phyloP scores from a whole-genome alignment of 2,888 invertebrate genomes.

The Clivina fossor region DNA sequence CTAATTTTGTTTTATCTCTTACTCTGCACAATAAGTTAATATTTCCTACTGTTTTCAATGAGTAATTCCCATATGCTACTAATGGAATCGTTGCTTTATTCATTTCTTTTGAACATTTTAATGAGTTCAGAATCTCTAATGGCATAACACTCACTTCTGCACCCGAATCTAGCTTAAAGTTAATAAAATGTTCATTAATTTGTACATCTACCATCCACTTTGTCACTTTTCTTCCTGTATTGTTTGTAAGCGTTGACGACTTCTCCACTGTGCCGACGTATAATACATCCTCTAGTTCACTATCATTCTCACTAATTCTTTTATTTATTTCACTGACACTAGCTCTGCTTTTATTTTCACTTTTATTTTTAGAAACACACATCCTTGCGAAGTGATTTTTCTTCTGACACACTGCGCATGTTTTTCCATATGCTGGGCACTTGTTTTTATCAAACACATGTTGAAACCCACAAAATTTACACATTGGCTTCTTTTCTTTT shows the following conservation, averaged over 20 bases:
- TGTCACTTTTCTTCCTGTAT: background rate
- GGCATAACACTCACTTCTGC: background rate
- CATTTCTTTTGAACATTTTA: background rate
- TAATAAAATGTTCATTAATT: background rate
- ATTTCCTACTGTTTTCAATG: background rate
- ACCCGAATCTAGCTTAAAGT: background rate
- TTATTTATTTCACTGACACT: background rate
- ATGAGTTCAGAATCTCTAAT: background rate
- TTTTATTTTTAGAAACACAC: background rate
- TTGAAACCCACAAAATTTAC: background rate
- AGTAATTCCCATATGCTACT: constrained; percentile 13
- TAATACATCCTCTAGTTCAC: background rate
- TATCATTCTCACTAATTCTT: background rate
- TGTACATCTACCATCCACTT: background rate
- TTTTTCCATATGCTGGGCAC: constrained; percentile 2
- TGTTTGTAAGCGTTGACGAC: background rate
- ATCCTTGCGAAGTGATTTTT: background rate
- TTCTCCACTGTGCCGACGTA: background rate
- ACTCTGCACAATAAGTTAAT: background rate
- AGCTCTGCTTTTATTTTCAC: background rate
- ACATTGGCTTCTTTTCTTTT: background rate
- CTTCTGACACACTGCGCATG: background rate
- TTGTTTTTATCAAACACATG: background rate
- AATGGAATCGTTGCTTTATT: background rate
- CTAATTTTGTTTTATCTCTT: background rate